These are phyloP conservation scores for Pemphredon lugubris DNA, from an alignment of 2,888 invertebrate species.

Conservation along the genomic window DNA sequence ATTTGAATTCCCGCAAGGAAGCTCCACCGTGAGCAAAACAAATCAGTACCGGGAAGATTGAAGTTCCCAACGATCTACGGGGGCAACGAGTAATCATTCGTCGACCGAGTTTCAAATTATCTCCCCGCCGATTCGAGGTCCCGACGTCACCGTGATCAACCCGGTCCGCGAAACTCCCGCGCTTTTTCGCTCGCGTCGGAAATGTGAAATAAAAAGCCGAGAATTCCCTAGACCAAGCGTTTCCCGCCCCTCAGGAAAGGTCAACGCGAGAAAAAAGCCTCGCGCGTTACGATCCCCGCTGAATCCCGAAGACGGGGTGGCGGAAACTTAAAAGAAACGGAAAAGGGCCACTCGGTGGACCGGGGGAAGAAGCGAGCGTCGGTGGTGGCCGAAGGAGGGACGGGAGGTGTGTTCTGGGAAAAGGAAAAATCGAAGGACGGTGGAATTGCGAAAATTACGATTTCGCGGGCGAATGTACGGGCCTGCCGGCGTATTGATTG, in stretches of 20 bases:
- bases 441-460: constrained; percentile 70
- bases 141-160: too few relatives aligned
- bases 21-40: too few relatives aligned
- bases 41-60: too few relatives aligned
- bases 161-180: constrained; percentile 59
- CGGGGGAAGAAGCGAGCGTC: too few relatives aligned
- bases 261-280: not conserved
- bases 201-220: constrained; percentile 6
- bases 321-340: not conserved
- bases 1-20: too few relatives aligned
- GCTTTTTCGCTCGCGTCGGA: constrained; percentile 42
- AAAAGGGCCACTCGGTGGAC: constrained; percentile 16
- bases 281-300: not conserved
- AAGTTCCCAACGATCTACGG: too few relatives aligned
- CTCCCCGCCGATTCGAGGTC: too few relatives aligned
- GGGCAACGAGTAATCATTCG: too few relatives aligned
- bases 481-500: constrained; percentile 79
- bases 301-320: too few relatives aligned
- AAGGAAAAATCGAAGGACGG: constrained; percentile 36
- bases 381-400: too few relatives aligned
- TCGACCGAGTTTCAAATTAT: too few relatives aligned
- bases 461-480: constrained; percentile 76
- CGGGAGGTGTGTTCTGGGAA: constrained; percentile 2
- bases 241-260: not conserved
- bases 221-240: constrained; percentile 16